Evolutionary conservation across 2,888 invertebrate genomes (phyloP).

Genomic region (Ditula angustiorana): DNA sequence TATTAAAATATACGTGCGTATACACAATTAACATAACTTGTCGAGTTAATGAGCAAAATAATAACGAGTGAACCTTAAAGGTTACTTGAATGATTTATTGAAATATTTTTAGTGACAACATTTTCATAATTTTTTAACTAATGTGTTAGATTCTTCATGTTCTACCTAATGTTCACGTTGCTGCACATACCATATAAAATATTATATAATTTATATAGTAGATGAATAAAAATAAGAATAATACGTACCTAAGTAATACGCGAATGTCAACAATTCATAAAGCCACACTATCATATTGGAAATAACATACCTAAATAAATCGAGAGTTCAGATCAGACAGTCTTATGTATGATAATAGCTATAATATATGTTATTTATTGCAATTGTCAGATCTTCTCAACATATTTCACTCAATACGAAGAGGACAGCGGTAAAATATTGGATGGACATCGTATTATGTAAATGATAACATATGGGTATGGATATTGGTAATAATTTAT

Average conservation of each 20-base stretch:
- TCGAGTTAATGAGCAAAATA: background rate
- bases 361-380: constrained; percentile 31
- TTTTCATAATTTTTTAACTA: background rate
- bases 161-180: no score
- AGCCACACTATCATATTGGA: background rate
- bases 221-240: no score
- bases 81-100: constrained; percentile 3
- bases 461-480: constrained; percentile 21
- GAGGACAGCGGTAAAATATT: constrained; percentile 22
- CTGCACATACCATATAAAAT: no score
- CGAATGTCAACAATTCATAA: no score
- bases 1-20: background rate
- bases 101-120: background rate
- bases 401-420: constrained; percentile 14
- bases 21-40: background rate
- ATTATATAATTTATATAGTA: no score
- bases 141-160: no score
- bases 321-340: constrained; percentile 7
- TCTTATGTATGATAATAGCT: constrained; percentile 25
- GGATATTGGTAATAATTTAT: constrained; percentile 10
- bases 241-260: no score
- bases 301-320: background rate
- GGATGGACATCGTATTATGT: constrained; percentile 26
- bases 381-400: background rate
- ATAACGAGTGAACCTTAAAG: constrained; percentile 2